Conservation (phyloP, 2,888 invertebrate genomes). For the Limenitis camilla region DNA sequence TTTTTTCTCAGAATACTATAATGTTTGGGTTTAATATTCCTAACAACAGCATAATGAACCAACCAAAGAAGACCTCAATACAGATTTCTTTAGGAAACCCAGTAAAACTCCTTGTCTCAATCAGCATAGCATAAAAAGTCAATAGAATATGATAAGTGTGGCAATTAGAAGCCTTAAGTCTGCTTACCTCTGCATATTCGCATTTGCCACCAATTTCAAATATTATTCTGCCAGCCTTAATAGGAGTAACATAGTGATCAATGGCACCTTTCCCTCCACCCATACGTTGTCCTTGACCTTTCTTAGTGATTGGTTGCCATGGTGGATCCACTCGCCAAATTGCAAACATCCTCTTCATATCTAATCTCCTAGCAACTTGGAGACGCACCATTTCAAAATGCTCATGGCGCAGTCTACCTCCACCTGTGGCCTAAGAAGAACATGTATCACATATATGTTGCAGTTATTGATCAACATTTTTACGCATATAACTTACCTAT, state of each 20-base stretch:
- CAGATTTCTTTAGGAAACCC: too few species aligned
- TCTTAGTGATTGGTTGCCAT: constrained; percentile 95
- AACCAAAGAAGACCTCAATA: too few species aligned
- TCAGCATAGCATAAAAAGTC: constrained; percentile 1
- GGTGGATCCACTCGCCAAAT: constrained; percentile 95
- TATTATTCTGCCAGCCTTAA: constrained; percentile 92
- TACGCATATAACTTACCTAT: too few species aligned
- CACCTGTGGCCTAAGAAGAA: constrained; percentile 81
- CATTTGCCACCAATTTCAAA: constrained; percentile 94
- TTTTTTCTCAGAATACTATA: too few species aligned
- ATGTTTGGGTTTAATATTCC: too few species aligned
- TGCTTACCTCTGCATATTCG: constrained; percentile 84
- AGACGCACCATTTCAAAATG: constrained; percentile 94
- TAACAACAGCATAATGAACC: too few species aligned
- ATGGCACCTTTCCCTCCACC: constrained; percentile 97
- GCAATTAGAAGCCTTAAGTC: neutral
- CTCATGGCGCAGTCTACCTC: constrained; percentile 85
- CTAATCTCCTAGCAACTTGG: constrained; percentile 84
- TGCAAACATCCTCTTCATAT: constrained; percentile 90
- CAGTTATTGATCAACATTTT: neutral
- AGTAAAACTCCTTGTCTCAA: too few species aligned
- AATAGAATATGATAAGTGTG: neutral
- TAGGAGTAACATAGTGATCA: constrained; percentile 95
- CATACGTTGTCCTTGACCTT: constrained; percentile 92
- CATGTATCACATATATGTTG: neutral